Percentiles rank a stretch among this genome's conserved stretches.
phyloP scores from a whole-genome alignment of 2,888 invertebrate species.

The Lucinisca nassula region DNA sequence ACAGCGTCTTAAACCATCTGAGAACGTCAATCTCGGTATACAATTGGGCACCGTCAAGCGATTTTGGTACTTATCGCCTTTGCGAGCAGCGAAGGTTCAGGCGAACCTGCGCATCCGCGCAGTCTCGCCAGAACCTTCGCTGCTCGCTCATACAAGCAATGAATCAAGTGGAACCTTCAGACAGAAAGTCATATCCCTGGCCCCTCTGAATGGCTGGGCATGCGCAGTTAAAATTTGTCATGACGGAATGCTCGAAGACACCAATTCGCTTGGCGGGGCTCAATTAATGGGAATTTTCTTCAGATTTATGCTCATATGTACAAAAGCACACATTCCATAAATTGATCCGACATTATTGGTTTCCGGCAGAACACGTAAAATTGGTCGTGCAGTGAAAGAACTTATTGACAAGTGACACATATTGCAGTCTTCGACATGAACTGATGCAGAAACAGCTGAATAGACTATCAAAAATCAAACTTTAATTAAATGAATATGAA shows the following conservation, averaged over 20 bases:
- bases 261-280: too few species aligned
- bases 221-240: too few species aligned
- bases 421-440: background rate
- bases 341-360: constrained; percentile 14
- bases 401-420: background rate
- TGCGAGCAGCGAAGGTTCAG: too few species aligned
- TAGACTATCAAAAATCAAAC: background rate
- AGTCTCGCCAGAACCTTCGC: too few species aligned
- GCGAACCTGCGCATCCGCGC: too few species aligned
- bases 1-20: background rate
- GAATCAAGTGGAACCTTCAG: too few species aligned
- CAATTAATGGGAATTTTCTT: constrained; percentile 9
- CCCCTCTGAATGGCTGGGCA: too few species aligned
- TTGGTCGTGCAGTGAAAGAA: background rate
- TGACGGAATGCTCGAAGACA: too few species aligned
- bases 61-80: too few species aligned
- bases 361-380: background rate
- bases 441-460: background rate
- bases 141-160: too few species aligned
- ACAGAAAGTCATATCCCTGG: too few species aligned
- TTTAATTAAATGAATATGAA: background rate
- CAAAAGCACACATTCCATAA: constrained; percentile 12
- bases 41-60: too few species aligned
- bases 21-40: background rate
- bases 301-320: background rate